Conservation (phyloP, 2,113 vertebrate species). For the Falcunculus frontatus region DNA sequence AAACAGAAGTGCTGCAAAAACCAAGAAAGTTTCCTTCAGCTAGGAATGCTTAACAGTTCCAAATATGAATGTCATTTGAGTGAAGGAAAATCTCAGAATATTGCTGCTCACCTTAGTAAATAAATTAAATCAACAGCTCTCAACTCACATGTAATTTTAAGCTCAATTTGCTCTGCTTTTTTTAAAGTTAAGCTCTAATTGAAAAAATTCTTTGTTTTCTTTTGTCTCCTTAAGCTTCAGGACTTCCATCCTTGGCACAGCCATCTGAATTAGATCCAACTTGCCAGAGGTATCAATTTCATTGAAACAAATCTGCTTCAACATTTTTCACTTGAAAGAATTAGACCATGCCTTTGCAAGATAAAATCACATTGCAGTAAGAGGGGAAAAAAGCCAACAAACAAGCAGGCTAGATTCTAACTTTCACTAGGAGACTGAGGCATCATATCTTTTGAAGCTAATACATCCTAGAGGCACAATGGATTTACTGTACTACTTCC, state of each 20-base stretch:
- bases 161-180: neutral
- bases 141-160: neutral
- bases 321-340: constrained; percentile 35
- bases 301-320: constrained; percentile 22
- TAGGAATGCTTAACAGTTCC: neutral
- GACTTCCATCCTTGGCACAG: neutral
- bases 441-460: constrained; percentile 2
- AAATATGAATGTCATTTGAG: neutral
- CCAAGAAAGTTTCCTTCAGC: neutral
- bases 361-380: neutral
- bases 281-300: constrained; percentile 43
- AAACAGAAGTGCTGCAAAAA: neutral
- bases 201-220: neutral
- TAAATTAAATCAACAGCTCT: neutral
- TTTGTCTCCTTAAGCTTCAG: constrained; percentile 6
- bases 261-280: neutral
- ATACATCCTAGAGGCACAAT: constrained; percentile 13
- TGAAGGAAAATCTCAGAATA: neutral
- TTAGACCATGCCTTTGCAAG: neutral
- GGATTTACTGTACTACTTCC: constrained; percentile 40
- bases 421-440: neutral
- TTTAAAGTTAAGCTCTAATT: neutral
- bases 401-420: neutral
- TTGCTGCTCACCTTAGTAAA: neutral
- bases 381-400: neutral